phyloP scores from a whole-genome alignment of 1,140 invertebrate genomes.

The Eurosta solidaginis region DNA sequence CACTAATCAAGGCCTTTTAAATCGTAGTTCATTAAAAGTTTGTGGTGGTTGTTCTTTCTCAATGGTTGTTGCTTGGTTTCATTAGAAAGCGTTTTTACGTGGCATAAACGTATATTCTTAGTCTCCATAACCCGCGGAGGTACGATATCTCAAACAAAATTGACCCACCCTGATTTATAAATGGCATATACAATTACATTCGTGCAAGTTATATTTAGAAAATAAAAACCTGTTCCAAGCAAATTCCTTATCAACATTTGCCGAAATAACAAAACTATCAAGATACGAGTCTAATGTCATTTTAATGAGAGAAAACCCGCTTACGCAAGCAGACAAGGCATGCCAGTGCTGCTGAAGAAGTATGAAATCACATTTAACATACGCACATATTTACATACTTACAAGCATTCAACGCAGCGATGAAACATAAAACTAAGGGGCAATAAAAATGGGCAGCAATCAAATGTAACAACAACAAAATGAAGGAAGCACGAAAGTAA shows the following conservation, averaged over 20 bases:
- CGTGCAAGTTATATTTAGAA: too few species aligned
- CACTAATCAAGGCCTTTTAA: too few species aligned
- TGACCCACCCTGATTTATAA: not conserved
- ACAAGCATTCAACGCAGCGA: not conserved
- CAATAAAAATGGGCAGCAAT: slow-evolving; percentile 4
- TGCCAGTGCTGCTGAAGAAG: too few species aligned
- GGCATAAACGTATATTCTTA: too few species aligned
- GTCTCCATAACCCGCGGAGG: too few species aligned
- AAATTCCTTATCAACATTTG: not conserved
- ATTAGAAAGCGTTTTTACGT: too few species aligned
- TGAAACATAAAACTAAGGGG: not conserved
- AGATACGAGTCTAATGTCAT: not conserved
- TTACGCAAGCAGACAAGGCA: too few species aligned
- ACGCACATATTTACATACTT: not conserved
- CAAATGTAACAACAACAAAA: not conserved
- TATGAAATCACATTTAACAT: too few species aligned
- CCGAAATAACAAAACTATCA: not conserved
- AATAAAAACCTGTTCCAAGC: not conserved
- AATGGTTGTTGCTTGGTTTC: too few species aligned
- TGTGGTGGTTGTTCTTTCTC: too few species aligned
- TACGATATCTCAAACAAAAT: not conserved
- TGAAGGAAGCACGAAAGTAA: not conserved
- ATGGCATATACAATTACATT: not conserved
- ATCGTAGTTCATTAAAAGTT: too few species aligned
- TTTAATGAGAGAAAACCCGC: slow-evolving; percentile 16